A percentile compares a stretch with the other conserved stretches of the same genome.
Conservation (phyloP, 2,113 vertebrate genomes). For the Melanostigma gelatinosum region DNA sequence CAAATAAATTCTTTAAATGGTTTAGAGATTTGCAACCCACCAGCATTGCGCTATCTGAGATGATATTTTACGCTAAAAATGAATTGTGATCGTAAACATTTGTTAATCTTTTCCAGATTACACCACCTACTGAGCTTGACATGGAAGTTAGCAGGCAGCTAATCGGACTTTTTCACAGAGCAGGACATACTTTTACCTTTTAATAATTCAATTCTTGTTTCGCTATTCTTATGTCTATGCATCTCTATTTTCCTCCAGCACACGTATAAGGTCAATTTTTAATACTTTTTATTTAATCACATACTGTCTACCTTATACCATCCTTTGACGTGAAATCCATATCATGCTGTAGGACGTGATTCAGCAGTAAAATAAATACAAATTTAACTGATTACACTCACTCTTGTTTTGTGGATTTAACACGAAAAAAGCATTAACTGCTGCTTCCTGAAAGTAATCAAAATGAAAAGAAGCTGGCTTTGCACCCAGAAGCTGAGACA, state of each 20-base stretch:
- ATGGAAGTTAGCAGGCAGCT: conserved; percentile 72
- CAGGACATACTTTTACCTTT: conserved; percentile 47
- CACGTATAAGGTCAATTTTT: background rate
- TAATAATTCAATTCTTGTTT: conserved; percentile 49
- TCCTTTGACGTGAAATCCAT: conserved; percentile 68
- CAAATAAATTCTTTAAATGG: conserved; percentile 53
- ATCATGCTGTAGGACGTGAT: conserved; percentile 45
- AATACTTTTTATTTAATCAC: conserved; percentile 27
- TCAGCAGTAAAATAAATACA: background rate
- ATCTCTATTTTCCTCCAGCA: background rate
- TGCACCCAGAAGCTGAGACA: background rate
- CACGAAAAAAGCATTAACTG: conserved; percentile 17
- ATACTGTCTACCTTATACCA: conserved; percentile 16
- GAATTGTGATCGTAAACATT: conserved; percentile 66
- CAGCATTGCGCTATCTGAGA: conserved; percentile 16
- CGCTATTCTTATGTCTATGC: background rate
- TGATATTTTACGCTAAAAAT: conserved; percentile 41
- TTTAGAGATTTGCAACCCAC: conserved; percentile 22
- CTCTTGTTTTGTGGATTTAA: conserved; percentile 9
- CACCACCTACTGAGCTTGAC: conserved; percentile 63
- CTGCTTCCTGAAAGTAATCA: background rate
- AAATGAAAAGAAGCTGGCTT: no score
- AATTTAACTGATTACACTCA: background rate
- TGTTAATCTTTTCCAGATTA: conserved; percentile 65
- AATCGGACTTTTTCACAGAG: conserved; percentile 68